phyloP scores from a whole-genome alignment of 2,888 invertebrate genomes.

The Psylliodes chrysocephalus region DNA sequence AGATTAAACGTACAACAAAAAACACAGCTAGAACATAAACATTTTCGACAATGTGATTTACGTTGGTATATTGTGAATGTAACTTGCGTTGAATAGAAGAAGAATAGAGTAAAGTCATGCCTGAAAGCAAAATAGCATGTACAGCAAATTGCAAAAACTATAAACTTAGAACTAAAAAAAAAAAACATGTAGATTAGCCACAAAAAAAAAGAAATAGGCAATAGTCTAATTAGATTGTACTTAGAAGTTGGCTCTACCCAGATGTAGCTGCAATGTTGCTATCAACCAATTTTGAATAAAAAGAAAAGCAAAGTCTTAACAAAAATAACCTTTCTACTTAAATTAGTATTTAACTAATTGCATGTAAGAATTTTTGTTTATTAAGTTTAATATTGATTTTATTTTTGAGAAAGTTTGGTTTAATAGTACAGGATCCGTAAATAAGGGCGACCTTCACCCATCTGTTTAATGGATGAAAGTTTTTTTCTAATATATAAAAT shows the following conservation, averaged over 20 bases:
- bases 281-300: constrained; percentile 15
- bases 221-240: constrained; percentile 28
- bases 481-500: too few species aligned
- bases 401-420: too few species aligned
- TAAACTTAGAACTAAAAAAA: constrained; percentile 33
- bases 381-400: too few species aligned
- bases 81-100: constrained; percentile 43
- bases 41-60: constrained; percentile 29
- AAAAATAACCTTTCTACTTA: background rate
- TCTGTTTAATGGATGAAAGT: too few species aligned
- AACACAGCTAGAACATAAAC: constrained; percentile 32
- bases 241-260: constrained; percentile 25
- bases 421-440: too few species aligned
- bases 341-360: background rate
- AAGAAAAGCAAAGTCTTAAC: background rate
- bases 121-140: constrained; percentile 41
- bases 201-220: constrained; percentile 34
- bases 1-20: constrained; percentile 39
- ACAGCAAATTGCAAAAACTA: constrained; percentile 42
- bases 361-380: too few species aligned
- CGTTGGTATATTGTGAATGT: constrained; percentile 36
- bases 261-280: constrained; percentile 22
- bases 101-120: constrained; percentile 46
- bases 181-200: constrained; percentile 18
- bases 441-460: too few species aligned